phyloP scores from a whole-genome alignment of 2,888 invertebrate species.

The Archips crataeganus region DNA sequence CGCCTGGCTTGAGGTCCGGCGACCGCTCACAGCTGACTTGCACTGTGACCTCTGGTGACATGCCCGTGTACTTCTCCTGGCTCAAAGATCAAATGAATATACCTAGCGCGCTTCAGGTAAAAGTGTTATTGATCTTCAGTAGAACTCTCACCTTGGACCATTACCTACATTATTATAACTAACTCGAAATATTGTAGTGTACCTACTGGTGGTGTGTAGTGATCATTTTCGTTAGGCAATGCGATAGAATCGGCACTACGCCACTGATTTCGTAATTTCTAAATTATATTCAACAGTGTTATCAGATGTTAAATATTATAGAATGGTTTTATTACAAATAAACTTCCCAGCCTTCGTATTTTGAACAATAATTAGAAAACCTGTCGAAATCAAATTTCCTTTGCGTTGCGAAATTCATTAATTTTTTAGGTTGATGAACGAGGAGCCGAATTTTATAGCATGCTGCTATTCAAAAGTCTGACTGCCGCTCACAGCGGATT shows the following conservation, averaged over 20 bases:
- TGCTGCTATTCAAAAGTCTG: constrained; percentile 90
- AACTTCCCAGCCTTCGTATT: background rate
- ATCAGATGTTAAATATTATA: too few species aligned
- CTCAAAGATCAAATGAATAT: constrained; percentile 87
- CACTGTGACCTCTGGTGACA: constrained; percentile 91
- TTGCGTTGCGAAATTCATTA: background rate
- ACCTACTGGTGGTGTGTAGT: too few species aligned
- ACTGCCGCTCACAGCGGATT: constrained; percentile 89
- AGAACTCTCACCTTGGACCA: background rate
- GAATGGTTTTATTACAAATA: background rate
- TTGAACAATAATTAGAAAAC: background rate
- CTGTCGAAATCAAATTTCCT: background rate
- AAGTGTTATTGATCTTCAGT: background rate
- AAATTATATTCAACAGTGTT: too few species aligned
- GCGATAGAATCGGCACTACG: too few species aligned
- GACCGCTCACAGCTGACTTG: constrained; percentile 94
- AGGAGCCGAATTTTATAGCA: constrained; percentile 90
- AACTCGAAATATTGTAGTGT: too few species aligned
- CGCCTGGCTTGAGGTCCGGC: constrained; percentile 91
- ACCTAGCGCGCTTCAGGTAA: constrained; percentile 88
- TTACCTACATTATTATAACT: background rate
- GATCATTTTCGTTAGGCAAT: too few species aligned
- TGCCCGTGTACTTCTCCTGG: constrained; percentile 89
- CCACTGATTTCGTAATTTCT: too few species aligned
- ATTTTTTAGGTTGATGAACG: constrained; percentile 87